Conservation (phyloP, 2,113 vertebrate genomes). For the Ptilonorhynchus violaceus region DNA sequence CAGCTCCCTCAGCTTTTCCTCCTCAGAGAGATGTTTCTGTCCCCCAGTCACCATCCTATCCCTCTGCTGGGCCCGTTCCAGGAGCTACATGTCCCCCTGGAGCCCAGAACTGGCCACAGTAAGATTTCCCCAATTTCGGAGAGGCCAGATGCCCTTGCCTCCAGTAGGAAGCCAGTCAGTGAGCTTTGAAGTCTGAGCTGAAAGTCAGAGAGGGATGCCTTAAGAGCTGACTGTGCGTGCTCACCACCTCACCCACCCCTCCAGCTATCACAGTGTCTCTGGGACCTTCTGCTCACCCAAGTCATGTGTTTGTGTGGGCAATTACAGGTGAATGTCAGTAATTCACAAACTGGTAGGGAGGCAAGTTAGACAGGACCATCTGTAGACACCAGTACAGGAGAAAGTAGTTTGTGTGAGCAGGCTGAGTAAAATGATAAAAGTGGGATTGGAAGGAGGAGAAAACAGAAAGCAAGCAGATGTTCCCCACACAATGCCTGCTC, state of each 20-base stretch:
- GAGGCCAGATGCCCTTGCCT: background rate
- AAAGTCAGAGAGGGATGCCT: background rate
- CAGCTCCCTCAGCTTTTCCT: background rate
- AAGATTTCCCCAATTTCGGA: background rate
- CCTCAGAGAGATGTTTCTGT: background rate
- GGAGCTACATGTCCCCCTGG: background rate
- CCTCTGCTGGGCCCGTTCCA: background rate
- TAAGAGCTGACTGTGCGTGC: background rate
- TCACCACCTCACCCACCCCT: background rate
- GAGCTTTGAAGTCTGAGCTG: background rate
- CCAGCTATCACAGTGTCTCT: background rate
- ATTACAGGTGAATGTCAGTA: fast-evolving
- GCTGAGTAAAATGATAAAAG: background rate
- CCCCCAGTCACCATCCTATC: background rate
- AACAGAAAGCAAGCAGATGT: background rate
- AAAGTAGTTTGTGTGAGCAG: background rate
- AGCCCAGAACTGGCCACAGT: background rate
- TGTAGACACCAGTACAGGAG: background rate
- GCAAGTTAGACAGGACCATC: background rate
- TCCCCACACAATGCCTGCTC: background rate
- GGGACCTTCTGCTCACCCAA: background rate
- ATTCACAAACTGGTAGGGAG: background rate
- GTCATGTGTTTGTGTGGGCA: background rate
- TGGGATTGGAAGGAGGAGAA: background rate
- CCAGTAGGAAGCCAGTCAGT: background rate